Base-by-base conservation (phyloP, 2,888 invertebrate genomes). In the Neoitamus cyanurus region DNA sequence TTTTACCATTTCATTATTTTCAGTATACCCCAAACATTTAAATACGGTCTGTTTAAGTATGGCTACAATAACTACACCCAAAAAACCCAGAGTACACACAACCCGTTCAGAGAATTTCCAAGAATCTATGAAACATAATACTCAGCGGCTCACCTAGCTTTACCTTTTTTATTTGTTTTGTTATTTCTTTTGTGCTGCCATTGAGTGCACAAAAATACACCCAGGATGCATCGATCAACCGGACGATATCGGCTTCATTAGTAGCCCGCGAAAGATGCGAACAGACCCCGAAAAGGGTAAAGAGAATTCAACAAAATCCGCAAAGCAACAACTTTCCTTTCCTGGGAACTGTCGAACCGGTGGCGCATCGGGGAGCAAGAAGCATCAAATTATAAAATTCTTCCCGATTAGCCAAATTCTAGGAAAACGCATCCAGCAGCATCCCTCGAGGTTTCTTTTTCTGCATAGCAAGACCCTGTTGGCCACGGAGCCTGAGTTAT, bases 401-500 rank as follows among this genome's bases (percentile, higher is more conserved):
- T 84, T 73, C 72, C 82, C 84, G 86, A 86, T 86, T 87, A 88
- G 90, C 90, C 90, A 90, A 91, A 90, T 91, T 91, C 91, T 89
- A 88, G 89, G 91, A 91, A 88, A 91, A 90, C 88, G 89, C 90
- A 88, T 88, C 87, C 88, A 58, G 11, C 15, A 25, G 78, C 78
- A 78, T 78, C 87, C 86, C 83, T 78, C 28, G 83, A 58, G 20
- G 58, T 58, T 58, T 48, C 83, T 46, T 83, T 84, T 85, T 80
- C 37, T 84, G 75, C 84, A 77, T 84, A 13, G 9, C 34, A 25
- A 15, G 30, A 42, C n/a, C 42, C 42, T 42, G n/a, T n/a, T n/a
- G 42, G 42, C n/a, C 15, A n/a, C 42, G 42, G n/a, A 42, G 42
- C 5, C 42, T n/a, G 58, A 58, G 20, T 58, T 58, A 37, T 37